These are phyloP conservation scores for Drosophila prostipennis DNA, from an alignment of 2,888 invertebrate genomes.

Conservation along the genomic window DNA sequence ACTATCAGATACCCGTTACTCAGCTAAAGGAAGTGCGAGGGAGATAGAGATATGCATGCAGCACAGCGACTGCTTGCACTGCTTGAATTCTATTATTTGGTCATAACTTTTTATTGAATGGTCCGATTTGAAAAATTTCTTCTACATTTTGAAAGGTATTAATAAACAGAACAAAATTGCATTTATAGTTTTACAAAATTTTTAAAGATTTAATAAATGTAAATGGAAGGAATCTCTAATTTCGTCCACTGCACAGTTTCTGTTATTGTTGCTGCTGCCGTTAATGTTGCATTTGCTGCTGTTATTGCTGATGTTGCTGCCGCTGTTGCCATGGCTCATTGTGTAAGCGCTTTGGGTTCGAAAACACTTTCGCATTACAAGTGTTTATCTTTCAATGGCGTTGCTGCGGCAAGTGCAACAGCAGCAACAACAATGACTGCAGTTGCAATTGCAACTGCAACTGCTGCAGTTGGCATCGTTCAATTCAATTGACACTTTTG, in stretches of 20 bases:
- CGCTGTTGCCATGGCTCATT: slow-evolving; percentile 45
- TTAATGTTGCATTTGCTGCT: slow-evolving; percentile 22
- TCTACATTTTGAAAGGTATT: too few relatives aligned
- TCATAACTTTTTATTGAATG: too few relatives aligned
- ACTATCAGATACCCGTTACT: too few relatives aligned
- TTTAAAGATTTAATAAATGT: too few relatives aligned
- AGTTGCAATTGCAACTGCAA: slow-evolving; percentile 21
- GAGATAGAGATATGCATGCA: too few relatives aligned
- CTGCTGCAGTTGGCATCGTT: slow-evolving; percentile 41
- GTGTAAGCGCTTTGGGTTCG: slow-evolving; percentile 60
- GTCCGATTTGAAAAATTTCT: too few relatives aligned
- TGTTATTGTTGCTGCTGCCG: slow-evolving; percentile 10
- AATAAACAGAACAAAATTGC: too few relatives aligned
- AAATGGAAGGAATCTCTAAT: background rate
- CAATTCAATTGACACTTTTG: slow-evolving; percentile 76
- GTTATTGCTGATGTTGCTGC: slow-evolving; percentile 29
- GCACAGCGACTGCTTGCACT: too few relatives aligned
- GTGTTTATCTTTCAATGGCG: slow-evolving; percentile 67
- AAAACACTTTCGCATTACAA: slow-evolving; percentile 76
- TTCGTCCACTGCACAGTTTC: background rate
- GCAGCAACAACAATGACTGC: slow-evolving; percentile 17
- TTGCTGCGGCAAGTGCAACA: slow-evolving; percentile 37
- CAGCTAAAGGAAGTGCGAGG: too few relatives aligned
- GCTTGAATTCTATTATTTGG: too few relatives aligned
- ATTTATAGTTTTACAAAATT: too few relatives aligned